Base-by-base conservation (phyloP, 1,140 invertebrate genomes). In the Drosophila serrata region DNA sequence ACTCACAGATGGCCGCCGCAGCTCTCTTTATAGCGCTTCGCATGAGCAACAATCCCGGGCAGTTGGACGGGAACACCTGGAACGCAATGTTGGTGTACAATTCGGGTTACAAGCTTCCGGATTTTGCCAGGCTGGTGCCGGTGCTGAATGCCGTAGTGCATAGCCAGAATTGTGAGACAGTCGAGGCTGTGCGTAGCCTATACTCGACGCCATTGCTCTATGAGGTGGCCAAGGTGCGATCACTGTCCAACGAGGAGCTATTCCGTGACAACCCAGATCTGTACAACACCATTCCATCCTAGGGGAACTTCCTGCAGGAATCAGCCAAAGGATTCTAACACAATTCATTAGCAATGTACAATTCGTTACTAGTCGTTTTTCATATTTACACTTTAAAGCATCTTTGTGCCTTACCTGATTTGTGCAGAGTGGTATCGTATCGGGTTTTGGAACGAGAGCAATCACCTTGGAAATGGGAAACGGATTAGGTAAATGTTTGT, bases 181-280 rank as follows among this genome's bases (percentile, higher is more conserved):
- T 98, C 49, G 95, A 96, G 91, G 98, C 97, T 39, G 96, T 99
- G 67, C 94, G 95, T 42, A 97, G 96, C 90, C 99, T 99, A 94
- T 99, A 99, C 93, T 98, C 97, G 37, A 98, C 99, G 92, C 96
- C 96, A 82, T 96, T 98, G 86, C 98, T 98, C 93, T 97, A 96
- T 81, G 95, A 97, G 94, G 96, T 97, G 62, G 95, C 96, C 57
- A 95, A 95, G 92, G 94, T 95, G 69, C 95, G 95, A 31, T 93
- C 96, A 31, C 92, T 96, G 4, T 93, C 91, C 17, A 94, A 80
- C 35, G 61, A 63, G 49, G 53, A 92, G 65, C 62, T 93, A n/a
- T 92, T 92, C 62, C 72, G 78, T 33, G 58, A 69, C 77, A 91
- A 88, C 65, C 75, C 79, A 19, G 81, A 92, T 27, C 63, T 90